Percentiles rank a stretch among this genome's conserved stretches.
Evolutionary conservation across 2,888 invertebrate species (phyloP).

Genomic region (Chrysolina oricalcia): DNA sequence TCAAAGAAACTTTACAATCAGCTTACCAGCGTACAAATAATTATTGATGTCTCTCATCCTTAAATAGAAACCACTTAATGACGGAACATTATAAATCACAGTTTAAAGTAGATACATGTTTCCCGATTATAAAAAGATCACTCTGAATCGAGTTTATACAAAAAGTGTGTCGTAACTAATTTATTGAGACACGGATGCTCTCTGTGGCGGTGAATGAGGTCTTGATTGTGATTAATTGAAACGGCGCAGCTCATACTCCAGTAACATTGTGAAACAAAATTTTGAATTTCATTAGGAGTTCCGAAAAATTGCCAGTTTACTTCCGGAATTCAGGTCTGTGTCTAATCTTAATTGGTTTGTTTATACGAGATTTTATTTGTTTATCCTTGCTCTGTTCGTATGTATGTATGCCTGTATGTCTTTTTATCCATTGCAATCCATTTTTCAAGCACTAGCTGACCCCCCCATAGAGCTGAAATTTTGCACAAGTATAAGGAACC

Average conservation of each 20-base stretch:
- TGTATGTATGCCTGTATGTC: no score
- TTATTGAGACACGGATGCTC: slow-evolving; percentile 42
- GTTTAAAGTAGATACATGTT: slow-evolving; percentile 37
- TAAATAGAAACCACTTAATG: slow-evolving; percentile 1
- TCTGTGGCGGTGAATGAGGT: slow-evolving; percentile 27
- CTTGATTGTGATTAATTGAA: slow-evolving; percentile 25
- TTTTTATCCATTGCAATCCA: no score
- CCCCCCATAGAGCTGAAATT: no score
- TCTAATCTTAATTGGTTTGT: no score
- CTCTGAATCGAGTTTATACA: slow-evolving; percentile 27
- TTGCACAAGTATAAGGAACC: no score
- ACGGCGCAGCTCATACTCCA: background rate
- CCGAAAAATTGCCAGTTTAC: no score
- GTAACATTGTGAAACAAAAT: background rate
- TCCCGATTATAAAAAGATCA: slow-evolving; percentile 34
- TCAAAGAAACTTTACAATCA: background rate
- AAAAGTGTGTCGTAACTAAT: slow-evolving; percentile 44
- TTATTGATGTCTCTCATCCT: background rate
- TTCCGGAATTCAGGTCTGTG: no score
- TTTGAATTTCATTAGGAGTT: no score
- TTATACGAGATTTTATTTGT: no score
- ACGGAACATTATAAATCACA: slow-evolving; percentile 31
- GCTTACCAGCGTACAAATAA: background rate
- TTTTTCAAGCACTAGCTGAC: no score
- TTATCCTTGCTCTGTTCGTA: no score